phyloP scores from a whole-genome alignment of 64 coral and sea anemone species.

The Anthopleura sola region DNA sequence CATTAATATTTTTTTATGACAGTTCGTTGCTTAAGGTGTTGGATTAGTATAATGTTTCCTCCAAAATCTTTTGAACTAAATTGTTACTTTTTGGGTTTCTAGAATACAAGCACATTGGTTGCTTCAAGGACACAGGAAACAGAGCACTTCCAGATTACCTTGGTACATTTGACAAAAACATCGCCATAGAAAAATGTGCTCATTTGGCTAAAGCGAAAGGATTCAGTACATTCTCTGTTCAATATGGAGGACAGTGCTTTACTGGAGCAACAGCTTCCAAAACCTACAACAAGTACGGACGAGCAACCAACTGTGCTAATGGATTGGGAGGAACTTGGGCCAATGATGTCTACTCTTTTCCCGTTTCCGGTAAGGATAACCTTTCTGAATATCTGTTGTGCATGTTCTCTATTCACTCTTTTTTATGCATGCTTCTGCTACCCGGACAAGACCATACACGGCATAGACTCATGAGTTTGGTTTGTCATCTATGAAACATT shows the following conservation, averaged over 20 bases:
- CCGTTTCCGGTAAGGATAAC: too few relatives aligned
- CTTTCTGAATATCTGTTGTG: too few relatives aligned
- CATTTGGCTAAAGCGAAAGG: background rate
- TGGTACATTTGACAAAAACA: background rate
- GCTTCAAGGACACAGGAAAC: background rate
- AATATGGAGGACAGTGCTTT: background rate
- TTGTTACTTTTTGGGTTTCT: too few relatives aligned
- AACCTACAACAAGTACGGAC: background rate
- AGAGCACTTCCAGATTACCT: background rate
- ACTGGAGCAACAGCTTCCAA: background rate
- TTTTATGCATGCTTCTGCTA: too few relatives aligned
- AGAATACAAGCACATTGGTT: background rate
- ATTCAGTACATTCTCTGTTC: background rate
- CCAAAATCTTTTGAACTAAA: too few relatives aligned
- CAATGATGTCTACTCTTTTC: background rate
- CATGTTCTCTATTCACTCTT: too few relatives aligned
- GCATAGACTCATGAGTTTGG: too few relatives aligned
- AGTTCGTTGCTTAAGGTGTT: too few relatives aligned
- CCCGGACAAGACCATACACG: too few relatives aligned
- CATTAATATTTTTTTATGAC: too few relatives aligned
- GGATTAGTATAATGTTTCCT: too few relatives aligned
- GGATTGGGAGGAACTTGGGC: background rate
- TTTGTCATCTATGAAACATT: too few relatives aligned
- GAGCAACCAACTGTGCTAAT: background rate
- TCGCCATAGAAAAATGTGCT: background rate